These are phyloP conservation scores for Drosophila nebulosa DNA, from an alignment of 1,140 invertebrate genomes.

Conservation along the genomic window DNA sequence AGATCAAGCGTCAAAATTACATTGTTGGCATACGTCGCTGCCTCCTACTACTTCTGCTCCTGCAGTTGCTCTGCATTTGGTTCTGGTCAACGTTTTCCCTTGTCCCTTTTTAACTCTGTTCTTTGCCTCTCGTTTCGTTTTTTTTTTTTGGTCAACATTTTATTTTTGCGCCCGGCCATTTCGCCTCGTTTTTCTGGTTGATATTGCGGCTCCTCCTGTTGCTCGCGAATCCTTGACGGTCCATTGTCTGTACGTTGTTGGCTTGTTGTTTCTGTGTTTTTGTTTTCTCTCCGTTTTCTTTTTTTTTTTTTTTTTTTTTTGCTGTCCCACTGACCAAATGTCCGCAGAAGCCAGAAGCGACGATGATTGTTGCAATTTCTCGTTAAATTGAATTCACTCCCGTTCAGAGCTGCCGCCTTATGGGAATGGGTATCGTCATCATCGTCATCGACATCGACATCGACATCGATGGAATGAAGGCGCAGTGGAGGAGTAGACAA, in stretches of 20 bases:
- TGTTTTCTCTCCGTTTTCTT: too few species aligned
- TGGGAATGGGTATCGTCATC: constrained; percentile 19
- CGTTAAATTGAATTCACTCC: constrained; percentile 77
- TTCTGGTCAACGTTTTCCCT: constrained; percentile 38
- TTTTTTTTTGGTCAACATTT: constrained; percentile 1
- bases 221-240: constrained; percentile 62
- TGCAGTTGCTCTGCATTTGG: background rate
- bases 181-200: constrained; percentile 15
- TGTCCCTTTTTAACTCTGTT: constrained; percentile 17
- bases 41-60: background rate
- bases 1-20: constrained; percentile 79
- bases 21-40: constrained; percentile 73
- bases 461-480: background rate
- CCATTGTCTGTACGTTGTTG: constrained; percentile 32
- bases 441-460: background rate
- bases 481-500: background rate
- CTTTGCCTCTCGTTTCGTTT: background rate
- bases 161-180: background rate
- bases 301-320: constrained; percentile 31
- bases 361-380: constrained; percentile 77
- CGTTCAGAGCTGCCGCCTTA: constrained; percentile 50
- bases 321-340: constrained; percentile 6
- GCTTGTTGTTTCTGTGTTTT: background rate
- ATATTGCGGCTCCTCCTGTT: constrained; percentile 67
- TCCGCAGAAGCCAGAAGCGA: constrained; percentile 48